Evolutionary conservation across 2,113 vertebrate genomes (phyloP), one percentile per base, ranked within the genome.

Genomic region (Gulo gulo): DNA sequence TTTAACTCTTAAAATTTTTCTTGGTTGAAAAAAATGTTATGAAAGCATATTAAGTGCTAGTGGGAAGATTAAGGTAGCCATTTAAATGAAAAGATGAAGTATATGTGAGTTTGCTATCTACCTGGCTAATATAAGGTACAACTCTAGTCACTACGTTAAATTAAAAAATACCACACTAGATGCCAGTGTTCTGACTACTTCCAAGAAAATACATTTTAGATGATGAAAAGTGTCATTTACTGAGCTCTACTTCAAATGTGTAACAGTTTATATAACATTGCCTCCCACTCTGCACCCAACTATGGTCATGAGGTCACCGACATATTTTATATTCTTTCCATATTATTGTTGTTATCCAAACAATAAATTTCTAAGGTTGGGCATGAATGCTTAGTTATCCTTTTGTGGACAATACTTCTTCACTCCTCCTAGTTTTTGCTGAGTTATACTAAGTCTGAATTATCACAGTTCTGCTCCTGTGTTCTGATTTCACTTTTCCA

Each of bases 41-140:
- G 78, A 97, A 98, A 96, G 65, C 97, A 11, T 95, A 98, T 73
- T 91, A 89, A 88, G 69, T 57, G 92, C 50, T 71, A 88, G 71
- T 34, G 92, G 61, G 84, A 95, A 91, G 76, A 82, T 95, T 96
- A 95, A 92, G 55, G 71, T 13, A 89, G 55, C 39, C 36, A 95
- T 92, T 93, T 97, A 97, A 98, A 95, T 14, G 82, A 73, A 97
- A 98, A 97, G 85, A 98, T 83, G 81, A 92, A 96, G 45, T 81
- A 95, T 79, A 97, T 97, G 80, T 96, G 91, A 98, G 85, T 71
- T 97, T 97, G 87, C 82, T 93, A 4, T 86, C 96, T 67, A 47
- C 52, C 7, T 31, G 31, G 63, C 81, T 97, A 65, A 97, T 79
- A 55, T 80, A 79, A 95, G 94, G 84, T 71, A 94, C 74, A 93